These are phyloP conservation scores for Apantesis nais DNA, from an alignment of 2,888 invertebrate species.

Conservation along the genomic window DNA sequence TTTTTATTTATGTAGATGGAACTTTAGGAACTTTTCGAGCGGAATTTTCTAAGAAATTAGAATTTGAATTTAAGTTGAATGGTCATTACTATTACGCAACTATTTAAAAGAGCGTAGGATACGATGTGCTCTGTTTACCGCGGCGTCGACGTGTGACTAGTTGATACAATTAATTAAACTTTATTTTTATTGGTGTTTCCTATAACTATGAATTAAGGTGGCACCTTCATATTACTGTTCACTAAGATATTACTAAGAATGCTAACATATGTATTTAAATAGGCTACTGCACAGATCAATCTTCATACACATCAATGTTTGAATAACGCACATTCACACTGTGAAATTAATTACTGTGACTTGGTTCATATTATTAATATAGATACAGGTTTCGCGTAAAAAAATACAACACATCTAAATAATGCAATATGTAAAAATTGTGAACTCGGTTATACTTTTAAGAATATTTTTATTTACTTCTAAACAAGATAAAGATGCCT, in stretches of 20 bases:
- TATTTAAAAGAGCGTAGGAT: background rate
- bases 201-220: slow-evolving; percentile 4
- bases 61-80: background rate
- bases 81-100: background rate
- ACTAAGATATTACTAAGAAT: slow-evolving; percentile 8
- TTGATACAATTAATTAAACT: background rate
- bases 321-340: background rate
- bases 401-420: background rate
- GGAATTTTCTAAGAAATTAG: too few species aligned
- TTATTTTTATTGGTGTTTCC: background rate
- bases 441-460: background rate
- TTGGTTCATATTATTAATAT: background rate
- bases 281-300: background rate
- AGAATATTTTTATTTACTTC: background rate
- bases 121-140: background rate
- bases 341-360: background rate
- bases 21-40: too few species aligned
- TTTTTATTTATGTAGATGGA: too few species aligned
- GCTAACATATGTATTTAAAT: slow-evolving; percentile 6
- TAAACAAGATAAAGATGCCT: background rate
- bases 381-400: background rate
- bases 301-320: background rate
- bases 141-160: background rate
- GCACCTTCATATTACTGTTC: slow-evolving; percentile 15
- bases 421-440: background rate